Evolutionary conservation across 2,113 vertebrate species (phyloP).

Genomic region (Rhynchopsitta pachyrhyncha): DNA sequence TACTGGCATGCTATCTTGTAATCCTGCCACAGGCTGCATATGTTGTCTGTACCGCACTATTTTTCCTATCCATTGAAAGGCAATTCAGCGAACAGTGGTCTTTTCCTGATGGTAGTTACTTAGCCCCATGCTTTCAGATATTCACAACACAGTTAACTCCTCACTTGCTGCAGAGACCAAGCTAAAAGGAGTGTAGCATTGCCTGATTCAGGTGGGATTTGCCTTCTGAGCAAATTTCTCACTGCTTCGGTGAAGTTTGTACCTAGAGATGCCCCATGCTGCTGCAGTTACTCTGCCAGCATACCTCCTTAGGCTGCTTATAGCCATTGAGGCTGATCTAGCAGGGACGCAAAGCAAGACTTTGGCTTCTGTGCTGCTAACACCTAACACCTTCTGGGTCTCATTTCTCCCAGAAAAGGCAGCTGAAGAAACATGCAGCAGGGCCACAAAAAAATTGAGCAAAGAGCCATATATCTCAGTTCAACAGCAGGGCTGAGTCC

Average conservation of each 20-base stretch:
- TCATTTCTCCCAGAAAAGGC: not conserved
- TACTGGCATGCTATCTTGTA: not conserved
- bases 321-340: not conserved
- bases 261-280: not conserved
- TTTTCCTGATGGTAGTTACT: not conserved
- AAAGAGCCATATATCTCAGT: not conserved
- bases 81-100: not conserved
- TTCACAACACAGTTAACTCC: not conserved
- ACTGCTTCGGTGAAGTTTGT: not conserved
- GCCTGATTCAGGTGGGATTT: not conserved
- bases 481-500: not conserved
- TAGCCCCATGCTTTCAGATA: accelerated
- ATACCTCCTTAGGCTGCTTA: not conserved
- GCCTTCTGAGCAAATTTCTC: not conserved
- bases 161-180: not conserved
- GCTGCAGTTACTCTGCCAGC: not conserved
- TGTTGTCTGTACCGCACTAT: not conserved
- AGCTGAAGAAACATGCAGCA: not conserved
- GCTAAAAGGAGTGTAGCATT: not conserved
- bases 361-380: not conserved
- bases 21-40: not conserved
- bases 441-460: not conserved
- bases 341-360: not conserved
- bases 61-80: not conserved
- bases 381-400: not conserved